Percentiles rank a stretch among this genome's conserved stretches.
These are phyloP conservation scores for Cosmopolites sordidus DNA, from an alignment of 2,888 invertebrate genomes.

Conservation along the genomic window DNA sequence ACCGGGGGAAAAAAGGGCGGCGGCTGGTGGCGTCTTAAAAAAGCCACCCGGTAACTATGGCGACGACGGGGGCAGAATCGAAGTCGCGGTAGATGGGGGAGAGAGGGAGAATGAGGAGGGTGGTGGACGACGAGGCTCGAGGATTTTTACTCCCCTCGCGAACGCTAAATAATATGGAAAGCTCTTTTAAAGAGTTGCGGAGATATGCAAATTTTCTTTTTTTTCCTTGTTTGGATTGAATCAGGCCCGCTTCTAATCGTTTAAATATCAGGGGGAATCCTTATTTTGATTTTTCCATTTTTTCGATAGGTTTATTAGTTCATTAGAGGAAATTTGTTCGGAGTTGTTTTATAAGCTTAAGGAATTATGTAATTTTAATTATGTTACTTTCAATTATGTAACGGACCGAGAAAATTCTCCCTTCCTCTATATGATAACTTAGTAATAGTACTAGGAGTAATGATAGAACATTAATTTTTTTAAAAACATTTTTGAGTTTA, in stretches of 20 bases:
- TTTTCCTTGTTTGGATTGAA: slow-evolving; percentile 3
- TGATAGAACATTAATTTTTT: too few relatives aligned
- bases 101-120: slow-evolving; percentile 20
- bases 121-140: slow-evolving; percentile 39
- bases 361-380: too few relatives aligned
- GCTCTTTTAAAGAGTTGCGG: slow-evolving; percentile 14
- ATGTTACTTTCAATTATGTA: too few relatives aligned
- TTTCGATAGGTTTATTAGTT: too few relatives aligned
- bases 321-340: too few relatives aligned
- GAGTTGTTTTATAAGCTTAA: too few relatives aligned
- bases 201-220: slow-evolving; percentile 15
- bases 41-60: slow-evolving; percentile 42
- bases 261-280: neutral
- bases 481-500: too few relatives aligned
- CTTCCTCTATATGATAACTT: too few relatives aligned
- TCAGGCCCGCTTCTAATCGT: neutral
- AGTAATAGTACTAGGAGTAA: too few relatives aligned
- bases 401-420: too few relatives aligned
- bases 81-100: slow-evolving; percentile 12
- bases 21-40: slow-evolving; percentile 41
- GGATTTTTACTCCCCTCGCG: slow-evolving; percentile 26
- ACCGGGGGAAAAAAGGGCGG: slow-evolving; percentile 40
- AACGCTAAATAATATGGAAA: slow-evolving; percentile 23
- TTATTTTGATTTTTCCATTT: too few relatives aligned
- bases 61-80: slow-evolving; percentile 38